A percentile compares a stretch with the other conserved stretches of the same genome.
Evolutionary conservation across 2,113 vertebrate genomes (phyloP).

Genomic region (Salminus brasiliensis): DNA sequence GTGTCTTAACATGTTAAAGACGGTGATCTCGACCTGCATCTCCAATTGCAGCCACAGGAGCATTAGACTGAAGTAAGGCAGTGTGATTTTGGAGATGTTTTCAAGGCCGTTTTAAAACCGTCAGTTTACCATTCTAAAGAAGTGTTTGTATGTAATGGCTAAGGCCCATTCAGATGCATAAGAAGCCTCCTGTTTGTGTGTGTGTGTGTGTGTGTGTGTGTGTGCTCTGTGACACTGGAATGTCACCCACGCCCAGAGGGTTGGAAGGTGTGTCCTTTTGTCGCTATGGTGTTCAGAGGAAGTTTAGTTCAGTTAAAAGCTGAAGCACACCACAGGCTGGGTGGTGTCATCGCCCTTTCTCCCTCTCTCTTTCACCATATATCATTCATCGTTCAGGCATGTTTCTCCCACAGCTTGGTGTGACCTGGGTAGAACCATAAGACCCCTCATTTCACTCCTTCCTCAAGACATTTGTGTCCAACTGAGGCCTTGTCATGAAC

Average conservation of each 20-base stretch:
- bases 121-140: background rate
- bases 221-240: conserved; percentile 21
- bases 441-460: background rate
- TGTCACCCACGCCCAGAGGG: conserved; percentile 30
- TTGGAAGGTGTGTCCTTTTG: conserved; percentile 44
- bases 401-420: background rate
- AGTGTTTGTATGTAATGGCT: background rate
- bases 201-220: background rate
- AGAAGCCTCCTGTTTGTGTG: background rate
- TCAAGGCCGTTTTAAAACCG: background rate
- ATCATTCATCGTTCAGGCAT: conserved; percentile 15
- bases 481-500: background rate
- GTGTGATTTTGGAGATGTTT: background rate
- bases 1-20: conserved; percentile 25
- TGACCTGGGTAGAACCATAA: no score
- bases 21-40: background rate
- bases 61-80: background rate
- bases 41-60: background rate
- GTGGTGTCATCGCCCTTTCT: background rate
- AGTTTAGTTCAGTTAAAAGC: background rate
- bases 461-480: background rate
- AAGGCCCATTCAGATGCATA: background rate
- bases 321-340: background rate
- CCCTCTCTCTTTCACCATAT: conserved; percentile 9
- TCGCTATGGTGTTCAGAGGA: conserved; percentile 6